Evolutionary conservation across 2,888 invertebrate species (phyloP).

Genomic region (Toxonevra muliebris): DNA sequence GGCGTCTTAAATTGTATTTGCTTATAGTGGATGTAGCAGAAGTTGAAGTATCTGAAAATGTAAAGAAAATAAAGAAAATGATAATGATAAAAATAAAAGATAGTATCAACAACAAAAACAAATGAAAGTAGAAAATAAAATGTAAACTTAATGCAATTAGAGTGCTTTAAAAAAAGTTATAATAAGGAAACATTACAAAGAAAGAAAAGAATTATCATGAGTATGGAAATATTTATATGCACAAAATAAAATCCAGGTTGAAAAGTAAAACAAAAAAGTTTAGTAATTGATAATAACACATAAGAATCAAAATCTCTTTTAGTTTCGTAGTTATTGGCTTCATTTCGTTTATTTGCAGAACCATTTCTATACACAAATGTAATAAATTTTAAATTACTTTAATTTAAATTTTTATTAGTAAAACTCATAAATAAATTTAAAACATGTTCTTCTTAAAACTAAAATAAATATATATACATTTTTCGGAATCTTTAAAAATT

Average conservation of each 20-base stretch:
- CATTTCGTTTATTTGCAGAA: not conserved
- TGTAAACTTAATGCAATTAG: conserved; percentile 10
- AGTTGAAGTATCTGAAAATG: not conserved
- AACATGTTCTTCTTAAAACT: not conserved
- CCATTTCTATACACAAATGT: too few relatives aligned
- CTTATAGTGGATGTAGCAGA: not conserved
- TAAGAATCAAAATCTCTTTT: not conserved
- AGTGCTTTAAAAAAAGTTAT: too few relatives aligned
- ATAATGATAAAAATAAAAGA: conserved; percentile 30
- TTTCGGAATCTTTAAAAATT: too few relatives aligned
- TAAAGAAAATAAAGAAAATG: conserved; percentile 35
- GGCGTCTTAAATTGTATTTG: conserved; percentile 27
- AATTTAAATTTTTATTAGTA: too few relatives aligned
- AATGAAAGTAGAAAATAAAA: conserved; percentile 27
- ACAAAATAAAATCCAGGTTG: too few relatives aligned
- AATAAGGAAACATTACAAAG: too few relatives aligned
- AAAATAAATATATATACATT: conserved; percentile 2
- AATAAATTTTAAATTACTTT: not conserved
- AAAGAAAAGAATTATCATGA: too few relatives aligned
- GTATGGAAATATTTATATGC: too few relatives aligned
- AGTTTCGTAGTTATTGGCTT: not conserved
- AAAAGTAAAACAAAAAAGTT: not conserved
- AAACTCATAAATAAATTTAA: not conserved
- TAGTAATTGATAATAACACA: not conserved
- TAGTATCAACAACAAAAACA: conserved; percentile 23